Evolutionary conservation across 92 coral and sea anemone species (phyloP).

Genomic region (Phenganax subtilis): DNA sequence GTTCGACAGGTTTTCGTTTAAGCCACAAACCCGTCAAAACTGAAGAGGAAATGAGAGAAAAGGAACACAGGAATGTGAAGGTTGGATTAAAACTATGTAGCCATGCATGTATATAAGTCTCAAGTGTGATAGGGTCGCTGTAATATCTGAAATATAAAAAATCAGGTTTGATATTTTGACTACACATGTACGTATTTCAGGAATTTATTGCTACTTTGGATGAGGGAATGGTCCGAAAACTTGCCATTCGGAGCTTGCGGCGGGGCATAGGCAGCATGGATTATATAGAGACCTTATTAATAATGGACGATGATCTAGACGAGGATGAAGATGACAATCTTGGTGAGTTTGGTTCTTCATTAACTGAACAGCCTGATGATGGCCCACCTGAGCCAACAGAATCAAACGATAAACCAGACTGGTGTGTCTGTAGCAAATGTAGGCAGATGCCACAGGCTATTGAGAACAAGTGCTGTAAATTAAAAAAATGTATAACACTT

Average conservation of each 20-base stretch:
- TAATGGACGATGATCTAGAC: constrained; percentile 42
- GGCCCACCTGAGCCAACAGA: too few relatives aligned
- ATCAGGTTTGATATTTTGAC: too few relatives aligned
- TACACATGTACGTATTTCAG: neutral
- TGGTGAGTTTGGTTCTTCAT: neutral
- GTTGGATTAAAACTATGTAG: too few relatives aligned
- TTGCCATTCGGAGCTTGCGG: constrained; percentile 27
- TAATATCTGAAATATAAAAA: too few relatives aligned
- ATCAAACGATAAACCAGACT: neutral
- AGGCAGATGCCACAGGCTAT: constrained; percentile 37
- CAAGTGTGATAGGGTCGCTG: too few relatives aligned
- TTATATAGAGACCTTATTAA: constrained; percentile 26
- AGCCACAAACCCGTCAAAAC: too few relatives aligned
- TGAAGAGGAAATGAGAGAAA: too few relatives aligned
- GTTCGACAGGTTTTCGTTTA: too few relatives aligned
- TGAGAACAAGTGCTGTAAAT: constrained; percentile 47
- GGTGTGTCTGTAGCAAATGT: constrained; percentile 50
- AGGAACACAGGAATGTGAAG: too few relatives aligned
- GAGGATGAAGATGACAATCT: constrained; percentile 2
- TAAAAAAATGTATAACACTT: constrained; percentile 36
- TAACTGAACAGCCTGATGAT: too few relatives aligned
- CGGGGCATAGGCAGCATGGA: constrained; percentile 46
- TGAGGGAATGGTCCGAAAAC: neutral
- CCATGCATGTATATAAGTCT: too few relatives aligned
- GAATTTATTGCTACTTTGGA: constrained; percentile 41